Percentiles rank a stretch among this genome's conserved stretches.
Conservation (phyloP, 2,888 invertebrate genomes). For the Cremastobaeus sp. region DNA sequence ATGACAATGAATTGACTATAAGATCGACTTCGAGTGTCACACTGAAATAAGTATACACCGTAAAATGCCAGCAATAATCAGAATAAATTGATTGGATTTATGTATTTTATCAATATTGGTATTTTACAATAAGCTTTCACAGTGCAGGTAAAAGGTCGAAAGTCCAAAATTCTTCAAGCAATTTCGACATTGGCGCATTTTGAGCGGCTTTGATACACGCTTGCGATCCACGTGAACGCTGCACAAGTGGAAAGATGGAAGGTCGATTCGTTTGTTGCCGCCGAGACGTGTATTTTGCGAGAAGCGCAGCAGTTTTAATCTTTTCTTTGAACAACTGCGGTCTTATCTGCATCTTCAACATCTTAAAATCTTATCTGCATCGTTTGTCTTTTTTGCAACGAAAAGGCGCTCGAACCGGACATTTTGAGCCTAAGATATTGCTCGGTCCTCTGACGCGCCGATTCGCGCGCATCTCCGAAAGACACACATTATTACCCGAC, state of each 20-base stretch:
- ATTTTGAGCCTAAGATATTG: constrained; percentile 2
- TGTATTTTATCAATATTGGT: too few species aligned
- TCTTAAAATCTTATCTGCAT: constrained; percentile 37
- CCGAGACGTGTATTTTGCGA: constrained; percentile 18
- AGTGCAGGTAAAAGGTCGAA: constrained; percentile 1
- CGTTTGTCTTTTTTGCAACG: constrained; percentile 12
- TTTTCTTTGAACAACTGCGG: constrained; percentile 21
- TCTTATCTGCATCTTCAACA: too few species aligned
- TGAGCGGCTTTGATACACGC: constrained; percentile 28
- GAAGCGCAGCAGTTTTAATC: constrained; percentile 24
- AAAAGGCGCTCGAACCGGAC: constrained; percentile 33
- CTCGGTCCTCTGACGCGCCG: neutral
- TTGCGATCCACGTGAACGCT: constrained; percentile 34
- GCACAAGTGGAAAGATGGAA: constrained; percentile 29
- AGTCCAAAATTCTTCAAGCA: constrained; percentile 16
- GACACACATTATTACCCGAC: too few species aligned
- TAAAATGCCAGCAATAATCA: too few species aligned
- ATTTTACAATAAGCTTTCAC: too few species aligned
- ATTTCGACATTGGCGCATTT: constrained; percentile 34
- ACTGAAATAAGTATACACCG: too few species aligned
- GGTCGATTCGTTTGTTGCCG: constrained; percentile 26
- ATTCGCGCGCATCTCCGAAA: neutral
- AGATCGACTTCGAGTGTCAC: too few species aligned
- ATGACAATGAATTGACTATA: too few species aligned
- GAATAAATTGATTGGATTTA: too few species aligned